These are phyloP conservation scores for Nephrotoma guestfalica DNA, from an alignment of 2,888 invertebrate genomes.

Conservation along the genomic window DNA sequence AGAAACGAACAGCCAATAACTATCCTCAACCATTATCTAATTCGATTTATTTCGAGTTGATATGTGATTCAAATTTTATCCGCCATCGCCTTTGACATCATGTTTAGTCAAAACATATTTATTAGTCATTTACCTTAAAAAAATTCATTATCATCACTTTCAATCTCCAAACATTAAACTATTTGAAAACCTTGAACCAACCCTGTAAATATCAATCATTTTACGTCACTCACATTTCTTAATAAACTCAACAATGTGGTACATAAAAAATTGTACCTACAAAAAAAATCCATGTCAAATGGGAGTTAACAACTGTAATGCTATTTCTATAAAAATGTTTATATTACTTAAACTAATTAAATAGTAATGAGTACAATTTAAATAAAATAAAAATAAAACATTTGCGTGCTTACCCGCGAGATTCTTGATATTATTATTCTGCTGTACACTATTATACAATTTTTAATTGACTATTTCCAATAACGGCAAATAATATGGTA, in stretches of 20 bases:
- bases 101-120: too few species aligned
- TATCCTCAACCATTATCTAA: too few species aligned
- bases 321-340: neutral
- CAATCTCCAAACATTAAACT: too few species aligned
- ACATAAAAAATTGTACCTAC: neutral
- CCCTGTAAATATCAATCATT: neutral
- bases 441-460: neutral
- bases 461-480: slow-evolving; percentile 23
- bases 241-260: neutral
- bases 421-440: neutral
- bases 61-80: too few species aligned
- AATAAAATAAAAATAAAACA: neutral
- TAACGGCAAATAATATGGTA: slow-evolving; percentile 30
- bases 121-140: too few species aligned
- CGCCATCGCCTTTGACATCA: too few species aligned
- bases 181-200: too few species aligned
- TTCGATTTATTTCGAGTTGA: too few species aligned
- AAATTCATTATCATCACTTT: too few species aligned
- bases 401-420: neutral
- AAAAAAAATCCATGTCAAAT: neutral
- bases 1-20: too few species aligned
- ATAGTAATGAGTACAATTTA: neutral
- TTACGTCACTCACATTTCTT: neutral
- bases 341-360: neutral
- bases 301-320: neutral